Evolutionary conservation across 2,797 vertebrate genomes (phyloP).

Genomic region (Hippocampus kuda): DNA sequence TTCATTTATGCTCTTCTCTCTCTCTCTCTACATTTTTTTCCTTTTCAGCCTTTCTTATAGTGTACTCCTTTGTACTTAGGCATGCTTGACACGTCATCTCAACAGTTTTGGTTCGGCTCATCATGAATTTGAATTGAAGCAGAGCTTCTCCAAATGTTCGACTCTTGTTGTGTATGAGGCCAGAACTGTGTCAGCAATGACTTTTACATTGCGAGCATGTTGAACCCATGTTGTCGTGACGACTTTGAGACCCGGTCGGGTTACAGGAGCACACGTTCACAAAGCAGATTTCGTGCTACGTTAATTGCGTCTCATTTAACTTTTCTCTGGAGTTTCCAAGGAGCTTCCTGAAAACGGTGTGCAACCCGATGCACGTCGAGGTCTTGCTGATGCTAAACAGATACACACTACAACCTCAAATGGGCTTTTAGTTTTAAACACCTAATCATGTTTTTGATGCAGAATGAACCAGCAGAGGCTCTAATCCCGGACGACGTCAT

Average conservation of each 20-base stretch:
- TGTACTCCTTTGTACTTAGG: not conserved
- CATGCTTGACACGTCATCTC: not conserved
- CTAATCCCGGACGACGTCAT: conserved; percentile 26
- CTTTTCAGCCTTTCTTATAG: not conserved
- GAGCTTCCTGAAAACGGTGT: not conserved
- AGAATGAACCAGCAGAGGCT: conserved; percentile 63
- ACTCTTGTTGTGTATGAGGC: not conserved
- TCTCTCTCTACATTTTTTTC: too few species aligned
- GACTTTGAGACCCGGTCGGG: not conserved
- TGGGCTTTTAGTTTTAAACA: not conserved
- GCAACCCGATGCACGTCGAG: not conserved
- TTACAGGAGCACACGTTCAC: not conserved
- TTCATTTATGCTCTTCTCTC: too few species aligned
- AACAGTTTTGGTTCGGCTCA: not conserved
- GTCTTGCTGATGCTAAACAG: not conserved
- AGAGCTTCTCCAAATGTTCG: not conserved
- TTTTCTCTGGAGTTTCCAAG: not conserved
- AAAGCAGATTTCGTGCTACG: not conserved
- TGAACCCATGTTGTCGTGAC: conserved; percentile 2
- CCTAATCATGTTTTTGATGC: conserved; percentile 35
- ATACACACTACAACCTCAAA: not conserved
- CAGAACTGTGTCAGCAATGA: conserved; percentile 4
- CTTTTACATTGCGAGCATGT: not conserved
- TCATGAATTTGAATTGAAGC: not conserved
- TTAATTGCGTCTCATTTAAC: not conserved